Base-by-base conservation (phyloP, 2,113 vertebrate species). In the Crocuta crocuta region DNA sequence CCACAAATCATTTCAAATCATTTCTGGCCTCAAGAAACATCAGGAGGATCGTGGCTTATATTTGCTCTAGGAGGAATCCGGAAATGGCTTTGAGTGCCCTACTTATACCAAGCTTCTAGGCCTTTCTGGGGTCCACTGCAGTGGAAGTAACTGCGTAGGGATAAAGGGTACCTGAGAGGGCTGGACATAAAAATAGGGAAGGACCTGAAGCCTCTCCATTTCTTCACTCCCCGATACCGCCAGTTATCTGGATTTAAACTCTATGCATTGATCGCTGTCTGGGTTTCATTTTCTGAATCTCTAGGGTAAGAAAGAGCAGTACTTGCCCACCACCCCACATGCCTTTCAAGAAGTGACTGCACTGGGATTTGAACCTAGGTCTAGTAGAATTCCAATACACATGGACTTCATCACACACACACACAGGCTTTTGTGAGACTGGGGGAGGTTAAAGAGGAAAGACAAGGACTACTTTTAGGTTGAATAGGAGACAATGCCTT, bases 11-110 rank as follows among this genome's bases (percentile, higher is more conserved):
- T 35, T 73, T 58, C 70, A 90, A 90, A 88, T 84, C 28, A 94
- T 61, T 84, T 96, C 86, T 89, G 13, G 19, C 39, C 17, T 95
- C 21, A 26, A 81, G 70, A 96, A 86, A 74, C 68, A 61, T 53
- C 45, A 68, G 68, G 73, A 90, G 71, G 26, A 4, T 35, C 58
- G 65, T 39, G n/a, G 17, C 28, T 68, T 78, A n/a, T 70, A 43
- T 84, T 9, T 66, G 10, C 28, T 93, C 70, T 10, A 78, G 28
- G 65, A 55, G 83, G 45, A 94, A 87, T 65, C 91, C 55, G 31
- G 80, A 68, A 48, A 86, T 88, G 80, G n/a, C 11, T 87, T 50
- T 31, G 35, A 66, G 10, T 15, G 12, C 50, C 9, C 45, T 1
- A 48, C 33, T 1, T 33, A 23, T 58, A 85, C 16, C 76, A 87